Conservation (phyloP, 2,888 invertebrate genomes). For the Leptopilina myrica region DNA sequence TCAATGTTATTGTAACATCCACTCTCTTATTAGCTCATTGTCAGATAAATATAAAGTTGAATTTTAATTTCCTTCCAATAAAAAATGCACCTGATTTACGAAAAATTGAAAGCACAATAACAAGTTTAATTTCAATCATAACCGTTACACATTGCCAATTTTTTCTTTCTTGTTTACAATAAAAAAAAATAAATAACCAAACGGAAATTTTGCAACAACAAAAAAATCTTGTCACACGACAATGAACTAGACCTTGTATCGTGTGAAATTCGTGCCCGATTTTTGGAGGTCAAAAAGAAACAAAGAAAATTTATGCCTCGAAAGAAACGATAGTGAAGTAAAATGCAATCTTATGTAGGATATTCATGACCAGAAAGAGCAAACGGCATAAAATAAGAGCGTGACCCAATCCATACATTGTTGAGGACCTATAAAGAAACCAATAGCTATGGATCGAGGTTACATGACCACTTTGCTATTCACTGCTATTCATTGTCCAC, state of each 20-base stretch:
- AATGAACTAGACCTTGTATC: neutral
- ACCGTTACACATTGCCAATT: no score
- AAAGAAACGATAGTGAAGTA: slow-evolving; percentile 13
- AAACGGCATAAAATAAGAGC: slow-evolving; percentile 13
- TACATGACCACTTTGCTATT: slow-evolving; percentile 25
- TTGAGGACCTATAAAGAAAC: slow-evolving; percentile 16
- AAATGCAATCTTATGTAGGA: slow-evolving; percentile 31
- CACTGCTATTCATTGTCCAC: slow-evolving; percentile 17
- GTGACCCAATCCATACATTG: slow-evolving; percentile 32
- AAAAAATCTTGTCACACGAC: neutral
- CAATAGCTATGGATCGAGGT: slow-evolving; percentile 40
- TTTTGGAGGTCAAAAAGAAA: slow-evolving; percentile 32
- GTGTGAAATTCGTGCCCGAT: slow-evolving; percentile 30
- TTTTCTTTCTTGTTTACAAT: neutral
- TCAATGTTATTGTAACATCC: slow-evolving; percentile 1
- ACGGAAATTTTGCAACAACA: neutral
- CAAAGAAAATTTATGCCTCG: slow-evolving; percentile 32
- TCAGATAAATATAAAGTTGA: neutral
- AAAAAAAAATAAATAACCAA: neutral
- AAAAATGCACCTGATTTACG: no score
- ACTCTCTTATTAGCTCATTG: neutral
- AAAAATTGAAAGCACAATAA: no score
- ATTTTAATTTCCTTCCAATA: neutral
- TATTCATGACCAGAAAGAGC: slow-evolving; percentile 40
- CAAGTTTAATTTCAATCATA: no score